Percentiles rank a stretch among this genome's conserved stretches.
phyloP scores from a whole-genome alignment of 2,113 vertebrate species.

The Galemys pyrenaicus region DNA sequence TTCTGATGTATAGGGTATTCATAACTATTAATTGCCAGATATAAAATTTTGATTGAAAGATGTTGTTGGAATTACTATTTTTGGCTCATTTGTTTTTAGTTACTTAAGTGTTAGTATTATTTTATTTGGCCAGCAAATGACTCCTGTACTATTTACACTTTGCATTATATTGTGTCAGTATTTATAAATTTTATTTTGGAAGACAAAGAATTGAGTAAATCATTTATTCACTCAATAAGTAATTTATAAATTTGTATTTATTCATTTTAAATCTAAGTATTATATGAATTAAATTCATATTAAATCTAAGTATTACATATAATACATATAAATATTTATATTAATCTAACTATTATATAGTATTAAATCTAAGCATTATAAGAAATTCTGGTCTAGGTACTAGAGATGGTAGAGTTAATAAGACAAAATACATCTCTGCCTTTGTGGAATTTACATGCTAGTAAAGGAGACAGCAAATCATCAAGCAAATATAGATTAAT shows the following conservation, averaged over 20 bases:
- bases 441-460: neutral
- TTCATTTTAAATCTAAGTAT: neutral
- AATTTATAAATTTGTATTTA: neutral
- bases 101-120: neutral
- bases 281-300: neutral
- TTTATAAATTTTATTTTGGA: neutral
- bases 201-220: neutral
- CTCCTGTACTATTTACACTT: neutral
- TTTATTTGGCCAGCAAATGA: neutral
- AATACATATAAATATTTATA: too few relatives aligned
- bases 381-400: too few relatives aligned
- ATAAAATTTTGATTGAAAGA: neutral
- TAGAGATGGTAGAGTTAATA: neutral
- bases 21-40: neutral
- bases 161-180: neutral
- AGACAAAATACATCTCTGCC: neutral
- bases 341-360: neutral
- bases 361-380: neutral
- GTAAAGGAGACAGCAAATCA: neutral
- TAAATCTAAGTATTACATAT: neutral
- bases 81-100: neutral
- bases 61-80: neutral
- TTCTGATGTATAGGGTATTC: neutral
- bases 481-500: neutral
- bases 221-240: neutral